A percentile compares a stretch with the other conserved stretches of the same genome.
These are phyloP conservation scores for Clarias macrocephalus DNA, from an alignment of 2,113 vertebrate species.

Conservation along the genomic window DNA sequence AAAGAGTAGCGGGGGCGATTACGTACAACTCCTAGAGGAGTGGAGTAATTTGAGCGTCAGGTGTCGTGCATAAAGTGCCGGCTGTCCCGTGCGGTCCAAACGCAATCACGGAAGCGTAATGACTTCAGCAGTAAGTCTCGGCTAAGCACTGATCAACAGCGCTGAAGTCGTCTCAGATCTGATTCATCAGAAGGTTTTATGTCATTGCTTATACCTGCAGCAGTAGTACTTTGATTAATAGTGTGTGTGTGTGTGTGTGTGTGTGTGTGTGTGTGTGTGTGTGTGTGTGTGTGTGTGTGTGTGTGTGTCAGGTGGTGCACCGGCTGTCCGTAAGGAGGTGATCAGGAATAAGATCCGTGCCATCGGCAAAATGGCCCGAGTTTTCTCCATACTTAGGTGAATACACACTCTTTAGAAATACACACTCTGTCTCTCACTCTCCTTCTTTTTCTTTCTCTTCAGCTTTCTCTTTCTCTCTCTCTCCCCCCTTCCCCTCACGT, in stretches of 20 bases:
- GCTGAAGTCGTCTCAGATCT: background rate
- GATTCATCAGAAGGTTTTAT: background rate
- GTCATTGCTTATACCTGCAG: background rate
- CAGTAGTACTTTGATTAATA: background rate
- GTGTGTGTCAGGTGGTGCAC: slow-evolving; percentile 39
- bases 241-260: slow-evolving; percentile 3
- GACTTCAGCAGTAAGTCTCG: background rate
- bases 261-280: slow-evolving; percentile 13
- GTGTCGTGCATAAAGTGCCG: background rate
- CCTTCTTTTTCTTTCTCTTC: too few relatives aligned
- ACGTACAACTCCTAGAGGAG: background rate
- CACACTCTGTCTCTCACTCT: background rate
- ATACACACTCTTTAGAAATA: background rate
- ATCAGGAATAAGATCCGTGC: slow-evolving; percentile 98
- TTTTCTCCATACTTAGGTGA: slow-evolving; percentile 97
- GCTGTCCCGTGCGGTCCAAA: background rate
- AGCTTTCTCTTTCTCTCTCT: too few relatives aligned
- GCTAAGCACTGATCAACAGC: background rate
- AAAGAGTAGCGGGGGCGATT: background rate
- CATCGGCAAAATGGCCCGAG: slow-evolving; percentile 98
- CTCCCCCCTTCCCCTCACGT: too few relatives aligned
- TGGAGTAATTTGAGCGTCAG: background rate
- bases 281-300: slow-evolving; percentile 31
- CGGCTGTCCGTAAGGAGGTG: slow-evolving; percentile 90
- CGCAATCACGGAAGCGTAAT: background rate